Base-by-base conservation (phyloP, 2,888 invertebrate species). In the Frankliniella intonsa region DNA sequence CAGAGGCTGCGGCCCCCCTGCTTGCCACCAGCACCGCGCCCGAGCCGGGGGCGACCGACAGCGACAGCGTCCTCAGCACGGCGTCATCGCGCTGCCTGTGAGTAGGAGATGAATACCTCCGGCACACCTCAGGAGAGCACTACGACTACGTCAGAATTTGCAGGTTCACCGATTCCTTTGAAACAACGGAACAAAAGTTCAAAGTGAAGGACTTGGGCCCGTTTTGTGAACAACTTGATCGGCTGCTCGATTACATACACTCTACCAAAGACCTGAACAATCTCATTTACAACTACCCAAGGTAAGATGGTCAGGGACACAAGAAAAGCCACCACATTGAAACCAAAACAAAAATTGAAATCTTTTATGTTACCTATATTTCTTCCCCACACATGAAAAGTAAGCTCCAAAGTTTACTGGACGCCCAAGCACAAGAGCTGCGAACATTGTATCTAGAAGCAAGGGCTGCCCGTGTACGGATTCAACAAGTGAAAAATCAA, bases 371-470 rank as follows among this genome's bases (percentile, higher is more conserved):
- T n/a, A 62, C 38, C 5, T 5, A 38, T 38, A 38, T 38, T 38
- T 38, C 38, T 38, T 2, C 3, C 38, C 38, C 38, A 38, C 25
- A 50, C 69, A 12, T 55, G 9, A 55, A 12, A 81, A 17, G 25
- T 22, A 12, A 85, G 80, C 81, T 87, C 22, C 85, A 86, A 83
- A 84, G 84, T 51, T 86, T 84, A 80, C 83, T 87, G 10, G 85
- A 87, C 50, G 81, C 82, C 22, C 85, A 86, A 69, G 84, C 86
- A 19, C 83, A 85, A 55, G 88, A 89, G 81, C 84, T 88, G 22
- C 85, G 87, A 25, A 83, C 83, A 81, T 84, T 87, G 50, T 85
- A 87, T 81, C 84, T 82, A 50, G 88, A 88, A 84, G 85, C 88
- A 81, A 86, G 85, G 84, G 85, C 86, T 22, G 85, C 86, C 8